Conservation (phyloP, 2,113 vertebrate species). For the Dromas ardeola region DNA sequence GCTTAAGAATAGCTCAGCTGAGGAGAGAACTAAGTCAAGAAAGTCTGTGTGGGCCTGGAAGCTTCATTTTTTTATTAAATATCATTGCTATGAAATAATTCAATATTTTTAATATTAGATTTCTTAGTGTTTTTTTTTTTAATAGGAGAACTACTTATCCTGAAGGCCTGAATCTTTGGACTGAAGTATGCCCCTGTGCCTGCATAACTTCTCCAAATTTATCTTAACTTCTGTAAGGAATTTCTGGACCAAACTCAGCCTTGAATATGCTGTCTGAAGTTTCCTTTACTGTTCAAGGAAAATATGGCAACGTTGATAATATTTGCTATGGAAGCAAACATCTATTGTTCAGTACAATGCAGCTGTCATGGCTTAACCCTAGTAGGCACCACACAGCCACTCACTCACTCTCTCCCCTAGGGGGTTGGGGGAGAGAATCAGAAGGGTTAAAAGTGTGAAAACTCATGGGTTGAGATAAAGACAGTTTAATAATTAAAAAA, state of each 20-base stretch:
- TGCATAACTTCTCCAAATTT: not conserved
- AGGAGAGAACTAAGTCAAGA: not conserved
- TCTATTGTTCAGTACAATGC: not conserved
- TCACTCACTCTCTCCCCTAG: not conserved
- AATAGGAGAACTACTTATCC: not conserved
- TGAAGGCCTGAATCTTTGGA: not conserved
- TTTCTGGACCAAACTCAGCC: not conserved
- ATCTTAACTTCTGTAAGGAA: not conserved
- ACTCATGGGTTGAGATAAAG: not conserved
- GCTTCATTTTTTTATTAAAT: not conserved
- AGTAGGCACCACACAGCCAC: rapidly evolving
- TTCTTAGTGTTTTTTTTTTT: not conserved
- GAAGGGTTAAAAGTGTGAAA: not conserved
- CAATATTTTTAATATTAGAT: not conserved
- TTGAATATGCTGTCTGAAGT: not conserved
- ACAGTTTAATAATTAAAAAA: not conserved
- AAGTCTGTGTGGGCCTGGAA: not conserved
- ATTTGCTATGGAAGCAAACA: not conserved
- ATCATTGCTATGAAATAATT: not conserved
- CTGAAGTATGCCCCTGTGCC: not conserved
- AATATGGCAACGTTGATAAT: rapidly evolving
- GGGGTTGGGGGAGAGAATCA: not conserved
- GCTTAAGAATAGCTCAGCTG: not conserved
- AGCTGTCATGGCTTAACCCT: not conserved
- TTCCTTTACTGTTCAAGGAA: not conserved